Evolutionary conservation across 2,888 invertebrate genomes (phyloP), one percentile per base, ranked within the genome.

Genomic region (Mimachlamys varia): DNA sequence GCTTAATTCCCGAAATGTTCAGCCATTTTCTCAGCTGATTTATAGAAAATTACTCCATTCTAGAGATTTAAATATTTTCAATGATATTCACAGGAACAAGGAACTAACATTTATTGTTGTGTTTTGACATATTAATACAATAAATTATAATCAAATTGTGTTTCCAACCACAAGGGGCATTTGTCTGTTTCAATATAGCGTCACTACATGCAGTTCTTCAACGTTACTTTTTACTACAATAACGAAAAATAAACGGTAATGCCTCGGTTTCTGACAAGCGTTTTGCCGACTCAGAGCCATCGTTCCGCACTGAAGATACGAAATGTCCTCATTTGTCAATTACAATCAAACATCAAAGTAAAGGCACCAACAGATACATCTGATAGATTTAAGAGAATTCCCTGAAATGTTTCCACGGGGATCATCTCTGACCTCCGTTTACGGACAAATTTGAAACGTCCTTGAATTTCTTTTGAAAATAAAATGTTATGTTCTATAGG

Each of bases 101-200:
- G 76, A 27, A 33, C 76, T 76, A 76, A 76, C 76, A 76, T 76
- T 76, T 76, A 27, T 76, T 76, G 0, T 33, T 33, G 33, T 76
- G 76, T 76, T 76, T 76, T 76, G 76, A 76, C 76, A 76, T 22
- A 76, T 76, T 76, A 27, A 76, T 33, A 33, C 12, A 76, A 27
- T 76, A 76, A 76, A 76, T 76, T 33, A 76, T 76, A 27, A 33
- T 27, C 76, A 76, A 76, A 76, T 76, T 76, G 76, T 76, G 33
- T 76, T 76, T 76, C 76, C 27, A 4, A 76, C 33, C 76, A 33
- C 76, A 76, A 12, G 76, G 76, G 76, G 76, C 76, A 15, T 22
- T 76, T 33, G 27, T 0, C 7, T 76, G 33, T 76, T 15, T 33
- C 76, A 12, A 76, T 76, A 76, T 76, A 76, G 76, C 76, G 27